Evolutionary conservation across 2,888 invertebrate genomes (phyloP), one percentile per base, ranked within the genome.

Genomic region (Catocala nupta): DNA sequence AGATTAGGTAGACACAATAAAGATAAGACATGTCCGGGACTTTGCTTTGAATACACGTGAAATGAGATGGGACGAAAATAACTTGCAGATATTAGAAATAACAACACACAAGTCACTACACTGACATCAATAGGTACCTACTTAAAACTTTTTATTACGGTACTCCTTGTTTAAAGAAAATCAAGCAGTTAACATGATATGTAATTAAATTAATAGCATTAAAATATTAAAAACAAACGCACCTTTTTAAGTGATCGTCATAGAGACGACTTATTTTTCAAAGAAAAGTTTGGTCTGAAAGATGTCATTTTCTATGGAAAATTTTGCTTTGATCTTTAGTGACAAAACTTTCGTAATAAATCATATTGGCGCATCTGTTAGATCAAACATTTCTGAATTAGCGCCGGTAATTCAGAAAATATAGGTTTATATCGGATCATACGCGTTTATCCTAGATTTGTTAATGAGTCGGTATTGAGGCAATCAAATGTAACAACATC

Each of bases 1-100:
- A 64, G 63, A 77, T 79, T 74, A 75, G 62, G 56, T 75, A 75
- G 44, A 65, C 70, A 84, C 73, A 84, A 83, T 86, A 85, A 81
- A 88, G 90, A 93, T 92, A 92, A 91, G 87, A 83, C 70, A 75
- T 87, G 86, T 83, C 80, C 77, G 83, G 80, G 81, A 81, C 81
- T 83, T 78, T 75, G 80, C 82, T 89, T 87, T 85, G 82, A 86
- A 87, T 86, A 88, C 84, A 84, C 81, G 83, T 76, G 83, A 85
- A 83, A 87, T 83, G 84, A 81, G 79, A 81, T 79, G 64, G 75
- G 76, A 79, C 84, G 75, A 82, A 87, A 90, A 88, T 90, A 90
- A 80, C 80, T 71, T 67, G 57, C 62, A 75, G 72, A 73, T 81
- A 80, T 74, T 73, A 77, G 68, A 81, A 80, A 83, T 70, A 82